Base-by-base conservation (phyloP, 2,113 vertebrate genomes). In the Picathartes gymnocephalus region DNA sequence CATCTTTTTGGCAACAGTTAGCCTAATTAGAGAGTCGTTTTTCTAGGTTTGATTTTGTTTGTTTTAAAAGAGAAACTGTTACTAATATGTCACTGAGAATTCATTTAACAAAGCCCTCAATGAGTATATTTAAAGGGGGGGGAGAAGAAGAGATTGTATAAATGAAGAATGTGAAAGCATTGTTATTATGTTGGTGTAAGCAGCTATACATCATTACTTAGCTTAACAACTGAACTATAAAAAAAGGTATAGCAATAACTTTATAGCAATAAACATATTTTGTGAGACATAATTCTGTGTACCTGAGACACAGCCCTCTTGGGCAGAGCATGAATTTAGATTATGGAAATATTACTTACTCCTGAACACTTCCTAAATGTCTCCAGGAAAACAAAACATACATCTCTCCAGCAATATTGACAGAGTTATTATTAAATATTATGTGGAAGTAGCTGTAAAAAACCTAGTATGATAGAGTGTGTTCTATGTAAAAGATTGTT, bases 301-400 rank as follows among this genome's bases (percentile, higher is more conserved):
- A 85, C 51, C 66, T 84, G 60, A 86, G 90, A 77, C 72, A 74
- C 6, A 4, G 33, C 8, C 28, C 47, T 82, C 58, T 68, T 64
- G 70, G 71, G 81, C 2, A 51, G 48, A 47, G 65, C 51, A 92
- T 76, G 77, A 92, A 87, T 95, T 93, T 72, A 94, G 35, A 64
- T 64, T 88, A 94, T 53, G 60, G 86, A 95, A 89, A 78, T 87
- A 97, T 85, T 89, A 93, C 68, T 84, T 89, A 81, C 71, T 73
- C 61, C 58, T 48, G 40, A 89, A 70, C 85, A 88, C 79, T 88
- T 57, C 65, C 90, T 77, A 87, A 89, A 62, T 31, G 30, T 66
- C 85, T 92, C 68, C 72, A 70, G 69, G 50, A 95, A 85, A 94
- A 83, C 30, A 94, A 86, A 81, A 42, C 6, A 1, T 66, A 39